phyloP scores from a whole-genome alignment of 2,888 invertebrate genomes.

The Cheilosia variabilis region DNA sequence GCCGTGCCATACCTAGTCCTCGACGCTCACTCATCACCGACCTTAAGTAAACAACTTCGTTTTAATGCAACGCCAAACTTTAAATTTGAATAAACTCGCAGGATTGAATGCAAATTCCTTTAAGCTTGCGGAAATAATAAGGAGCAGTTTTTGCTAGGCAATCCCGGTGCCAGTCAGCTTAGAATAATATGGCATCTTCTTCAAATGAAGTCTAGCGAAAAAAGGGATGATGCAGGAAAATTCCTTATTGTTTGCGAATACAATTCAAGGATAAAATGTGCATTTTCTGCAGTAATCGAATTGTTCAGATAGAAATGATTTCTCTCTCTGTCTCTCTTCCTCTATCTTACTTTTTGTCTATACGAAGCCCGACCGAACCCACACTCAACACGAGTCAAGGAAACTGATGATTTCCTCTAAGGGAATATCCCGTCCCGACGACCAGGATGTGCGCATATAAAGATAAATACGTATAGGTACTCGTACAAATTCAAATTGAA shows the following conservation, averaged over 20 bases:
- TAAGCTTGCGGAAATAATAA: constrained; percentile 75
- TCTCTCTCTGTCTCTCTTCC: constrained; percentile 21
- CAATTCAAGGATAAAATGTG: constrained; percentile 75
- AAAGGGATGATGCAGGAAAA: constrained; percentile 71
- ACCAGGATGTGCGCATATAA: constrained; percentile 58
- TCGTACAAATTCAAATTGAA: constrained; percentile 70
- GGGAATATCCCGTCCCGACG: constrained; percentile 18
- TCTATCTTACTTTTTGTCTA: constrained; percentile 10
- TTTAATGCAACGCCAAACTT: constrained; percentile 74
- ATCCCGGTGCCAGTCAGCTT: constrained; percentile 51
- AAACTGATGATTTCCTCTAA: constrained; percentile 70
- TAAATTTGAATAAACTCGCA: constrained; percentile 68
- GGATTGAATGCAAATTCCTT: constrained; percentile 73
- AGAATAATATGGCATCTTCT: constrained; percentile 70
- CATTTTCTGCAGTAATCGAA: constrained; percentile 76
- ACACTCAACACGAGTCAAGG: constrained; percentile 50
- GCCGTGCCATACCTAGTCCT: not conserved
- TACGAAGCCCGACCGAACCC: no score
- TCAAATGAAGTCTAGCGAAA: constrained; percentile 71
- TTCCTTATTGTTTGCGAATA: constrained; percentile 73
- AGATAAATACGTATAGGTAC: constrained; percentile 57
- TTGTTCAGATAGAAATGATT: constrained; percentile 75
- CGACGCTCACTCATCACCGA: constrained; percentile 28
- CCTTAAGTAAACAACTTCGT: constrained; percentile 65
- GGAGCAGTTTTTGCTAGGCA: constrained; percentile 58